These are phyloP conservation scores for Acinonyx jubatus DNA, from an alignment of 2,113 vertebrate species.

Conservation along the genomic window DNA sequence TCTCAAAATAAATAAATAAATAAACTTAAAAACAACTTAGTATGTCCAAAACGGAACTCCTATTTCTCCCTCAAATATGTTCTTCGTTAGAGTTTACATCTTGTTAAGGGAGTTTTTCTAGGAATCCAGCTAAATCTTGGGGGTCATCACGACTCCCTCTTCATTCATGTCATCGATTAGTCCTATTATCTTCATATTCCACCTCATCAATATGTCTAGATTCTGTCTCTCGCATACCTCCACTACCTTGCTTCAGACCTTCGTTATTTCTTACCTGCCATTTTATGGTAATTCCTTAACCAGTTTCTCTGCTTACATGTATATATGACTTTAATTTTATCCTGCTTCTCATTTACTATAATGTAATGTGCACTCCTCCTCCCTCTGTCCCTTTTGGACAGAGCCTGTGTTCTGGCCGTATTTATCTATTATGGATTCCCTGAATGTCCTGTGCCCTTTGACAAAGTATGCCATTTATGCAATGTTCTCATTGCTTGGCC, in stretches of 20 bases:
- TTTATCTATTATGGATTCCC: conserved; percentile 18
- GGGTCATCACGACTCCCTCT: neutral
- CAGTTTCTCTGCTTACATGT: neutral
- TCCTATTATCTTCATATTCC: neutral
- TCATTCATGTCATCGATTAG: neutral
- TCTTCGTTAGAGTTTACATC: neutral
- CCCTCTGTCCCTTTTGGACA: neutral
- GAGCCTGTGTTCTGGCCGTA: neutral
- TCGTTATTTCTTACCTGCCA: neutral
- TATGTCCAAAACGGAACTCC: neutral
- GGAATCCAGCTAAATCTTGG: neutral
- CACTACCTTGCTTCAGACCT: neutral
- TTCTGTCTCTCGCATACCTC: neutral
- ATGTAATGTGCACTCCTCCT: fast-evolving
- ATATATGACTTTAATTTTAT: neutral
- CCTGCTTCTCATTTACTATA: neutral
- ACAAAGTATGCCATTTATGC: neutral
- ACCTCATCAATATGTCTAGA: fast-evolving
- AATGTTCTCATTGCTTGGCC: neutral
- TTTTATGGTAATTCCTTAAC: neutral
- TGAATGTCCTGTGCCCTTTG: neutral
- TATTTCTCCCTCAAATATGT: neutral
- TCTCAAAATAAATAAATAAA: too few species aligned
- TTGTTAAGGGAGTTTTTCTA: neutral
- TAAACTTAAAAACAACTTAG: neutral